Evolutionary conservation across 2,113 vertebrate species (phyloP).

Genomic region (Bombycilla garrulus): DNA sequence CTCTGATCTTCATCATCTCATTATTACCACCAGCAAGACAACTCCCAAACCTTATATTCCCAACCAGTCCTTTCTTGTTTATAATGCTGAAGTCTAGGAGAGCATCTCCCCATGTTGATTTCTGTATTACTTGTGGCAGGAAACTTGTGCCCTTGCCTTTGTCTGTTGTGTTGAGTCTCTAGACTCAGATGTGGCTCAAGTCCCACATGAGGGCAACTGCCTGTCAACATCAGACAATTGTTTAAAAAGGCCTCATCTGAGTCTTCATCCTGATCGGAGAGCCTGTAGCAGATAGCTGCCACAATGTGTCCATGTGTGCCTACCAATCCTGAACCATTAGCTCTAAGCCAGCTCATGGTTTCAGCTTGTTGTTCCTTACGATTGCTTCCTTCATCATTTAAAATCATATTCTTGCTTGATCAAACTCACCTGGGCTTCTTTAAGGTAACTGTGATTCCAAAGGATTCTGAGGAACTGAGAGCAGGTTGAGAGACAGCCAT

Average conservation of each 20-base stretch:
- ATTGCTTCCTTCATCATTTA: neutral
- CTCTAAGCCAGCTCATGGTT: neutral
- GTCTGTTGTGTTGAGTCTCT: neutral
- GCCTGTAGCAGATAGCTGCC: neutral
- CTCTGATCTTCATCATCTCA: neutral
- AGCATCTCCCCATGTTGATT: neutral
- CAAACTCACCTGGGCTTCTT: neutral
- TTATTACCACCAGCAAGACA: neutral
- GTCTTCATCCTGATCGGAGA: neutral
- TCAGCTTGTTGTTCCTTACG: neutral
- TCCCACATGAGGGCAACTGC: fast-evolving
- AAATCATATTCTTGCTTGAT: neutral
- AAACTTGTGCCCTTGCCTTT: neutral
- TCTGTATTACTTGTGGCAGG: neutral
- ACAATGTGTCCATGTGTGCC: neutral
- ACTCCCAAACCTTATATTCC: neutral
- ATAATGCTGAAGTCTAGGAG: neutral
- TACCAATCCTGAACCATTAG: neutral
- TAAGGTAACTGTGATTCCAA: neutral
- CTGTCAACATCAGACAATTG: neutral
- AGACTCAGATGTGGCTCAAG: neutral
- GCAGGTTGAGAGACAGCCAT: neutral
- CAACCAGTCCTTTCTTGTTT: neutral
- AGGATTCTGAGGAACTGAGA: neutral
- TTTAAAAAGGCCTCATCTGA: neutral